Base-by-base conservation (phyloP, 1,140 invertebrate species). In the Rhagoletis zephyria region DNA sequence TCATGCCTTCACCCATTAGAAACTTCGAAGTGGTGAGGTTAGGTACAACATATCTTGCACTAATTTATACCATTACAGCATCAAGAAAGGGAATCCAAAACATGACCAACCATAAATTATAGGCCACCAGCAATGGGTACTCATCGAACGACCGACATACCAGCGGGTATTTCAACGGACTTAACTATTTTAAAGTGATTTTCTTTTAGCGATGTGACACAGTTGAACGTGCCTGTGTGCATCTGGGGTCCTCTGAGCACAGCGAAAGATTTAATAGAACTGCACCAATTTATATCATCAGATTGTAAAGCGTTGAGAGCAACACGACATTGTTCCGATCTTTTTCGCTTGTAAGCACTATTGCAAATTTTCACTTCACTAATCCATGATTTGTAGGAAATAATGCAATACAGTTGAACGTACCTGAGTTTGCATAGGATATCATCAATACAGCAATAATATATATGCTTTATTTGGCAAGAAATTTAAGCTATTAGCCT, bases 131-230 rank as follows among this genome's bases (percentile, higher is more conserved):
- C n/a, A 14, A 63, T 14, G 51, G 16, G 45, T 45, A 42, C 42
- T 2, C 67, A 74, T 45, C 40, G 51, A 56, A 56, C 10, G 65
- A 67, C 12, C 40, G 61, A 4, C 10, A 14, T 74, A 48, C 42
- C 67, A 74, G 42, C 9, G 42, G 40, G 67, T 87, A 81, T n/a
- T 85, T 87, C 59, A 45, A n/a, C 87, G 70, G 63, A 14, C 45
- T 85, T 63, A 59, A 1, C 51, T 87, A 42, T 30, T 16, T 70
- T 87, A 48, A 63, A 30, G 56, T 40, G 19, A 30, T 70, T 14
- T 48, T 81, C 63, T 87, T 87, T 85, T 87, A 87, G 87, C 77
- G 10, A 67, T 85, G 56, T 64, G 64, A 10, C 16, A 59, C 81
- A 85, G 77, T 81, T 56, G 74, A 56, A 81, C 74, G 48, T 81